Evolutionary conservation across 2,113 vertebrate genomes (phyloP).

Genomic region (Pyrgilauda ruficollis): DNA sequence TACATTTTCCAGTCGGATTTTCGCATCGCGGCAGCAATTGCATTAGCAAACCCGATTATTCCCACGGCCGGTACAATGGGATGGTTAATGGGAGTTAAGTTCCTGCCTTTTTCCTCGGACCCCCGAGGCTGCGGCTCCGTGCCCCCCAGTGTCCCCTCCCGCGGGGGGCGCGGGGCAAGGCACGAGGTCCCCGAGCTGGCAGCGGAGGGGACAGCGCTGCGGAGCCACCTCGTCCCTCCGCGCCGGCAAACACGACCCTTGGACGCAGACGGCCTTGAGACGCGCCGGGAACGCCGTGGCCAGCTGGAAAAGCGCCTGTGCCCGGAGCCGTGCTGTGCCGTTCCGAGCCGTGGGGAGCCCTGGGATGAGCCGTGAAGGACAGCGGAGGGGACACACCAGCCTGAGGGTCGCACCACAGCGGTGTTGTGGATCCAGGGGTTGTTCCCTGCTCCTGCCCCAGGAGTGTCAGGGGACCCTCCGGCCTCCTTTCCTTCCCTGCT

Average conservation of each 20-base stretch:
- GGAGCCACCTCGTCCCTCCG: not conserved
- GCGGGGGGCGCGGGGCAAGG: not conserved
- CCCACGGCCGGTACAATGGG: conserved; percentile 26
- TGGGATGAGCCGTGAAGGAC: not conserved
- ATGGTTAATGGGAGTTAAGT: conserved; percentile 9
- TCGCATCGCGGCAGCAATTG: conserved; percentile 31
- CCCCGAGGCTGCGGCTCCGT: not conserved
- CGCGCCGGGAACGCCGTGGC: not conserved
- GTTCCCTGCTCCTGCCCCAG: not conserved
- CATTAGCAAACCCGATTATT: conserved; percentile 63
- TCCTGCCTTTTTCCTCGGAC: not conserved
- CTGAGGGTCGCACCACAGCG: accelerated
- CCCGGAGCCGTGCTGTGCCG: not conserved
- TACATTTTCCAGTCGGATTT: conserved; percentile 71
- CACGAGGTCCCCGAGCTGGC: not conserved
- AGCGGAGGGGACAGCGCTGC: not conserved
- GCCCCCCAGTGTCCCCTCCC: not conserved
- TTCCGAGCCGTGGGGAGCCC: not conserved
- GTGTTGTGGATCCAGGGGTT: not conserved
- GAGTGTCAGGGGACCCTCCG: not conserved
- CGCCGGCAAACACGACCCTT: not conserved
- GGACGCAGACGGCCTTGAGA: not conserved
- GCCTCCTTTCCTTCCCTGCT: not conserved
- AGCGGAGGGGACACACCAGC: not conserved
- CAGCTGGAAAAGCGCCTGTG: not conserved